phyloP scores from a whole-genome alignment of 2,797 vertebrate species.

The Myoxocephalus aenaeus region DNA sequence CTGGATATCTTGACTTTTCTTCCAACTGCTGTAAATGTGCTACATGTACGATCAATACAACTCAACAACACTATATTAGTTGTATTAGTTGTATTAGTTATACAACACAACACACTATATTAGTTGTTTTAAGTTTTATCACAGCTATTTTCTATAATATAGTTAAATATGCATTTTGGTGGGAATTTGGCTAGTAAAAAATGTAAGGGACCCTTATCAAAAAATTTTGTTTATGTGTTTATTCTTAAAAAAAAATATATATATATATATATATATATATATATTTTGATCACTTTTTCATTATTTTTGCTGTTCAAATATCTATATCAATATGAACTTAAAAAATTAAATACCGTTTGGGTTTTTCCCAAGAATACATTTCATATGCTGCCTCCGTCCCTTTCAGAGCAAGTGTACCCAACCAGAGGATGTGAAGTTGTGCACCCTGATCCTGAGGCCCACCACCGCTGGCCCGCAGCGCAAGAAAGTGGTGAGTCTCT shows the following conservation, averaged over 20 bases:
- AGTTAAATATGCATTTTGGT: background rate
- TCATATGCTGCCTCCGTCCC: background rate
- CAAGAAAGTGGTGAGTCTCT: slow-evolving; percentile 83
- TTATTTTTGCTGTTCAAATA: background rate
- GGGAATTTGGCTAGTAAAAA: background rate
- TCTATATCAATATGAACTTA: background rate
- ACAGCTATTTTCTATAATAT: background rate
- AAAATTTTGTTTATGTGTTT: background rate
- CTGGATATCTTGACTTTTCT: no score
- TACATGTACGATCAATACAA: background rate
- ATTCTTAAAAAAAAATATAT: background rate
- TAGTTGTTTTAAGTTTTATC: background rate
- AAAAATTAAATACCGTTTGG: background rate
- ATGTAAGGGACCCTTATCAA: background rate
- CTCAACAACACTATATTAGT: background rate
- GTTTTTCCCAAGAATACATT: background rate
- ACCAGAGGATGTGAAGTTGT: slow-evolving; percentile 85
- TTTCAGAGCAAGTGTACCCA: slow-evolving; percentile 85
- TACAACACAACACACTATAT: background rate
- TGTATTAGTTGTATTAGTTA: background rate
- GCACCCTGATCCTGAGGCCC: slow-evolving; percentile 80
- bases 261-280: no score
- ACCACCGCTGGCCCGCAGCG: slow-evolving; percentile 69
- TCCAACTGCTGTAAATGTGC: background rate
- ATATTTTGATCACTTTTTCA: background rate